A percentile compares a stretch with the other conserved stretches of the same genome.
Evolutionary conservation across 2,888 invertebrate genomes (phyloP).

Genomic region (Anodontia alba): DNA sequence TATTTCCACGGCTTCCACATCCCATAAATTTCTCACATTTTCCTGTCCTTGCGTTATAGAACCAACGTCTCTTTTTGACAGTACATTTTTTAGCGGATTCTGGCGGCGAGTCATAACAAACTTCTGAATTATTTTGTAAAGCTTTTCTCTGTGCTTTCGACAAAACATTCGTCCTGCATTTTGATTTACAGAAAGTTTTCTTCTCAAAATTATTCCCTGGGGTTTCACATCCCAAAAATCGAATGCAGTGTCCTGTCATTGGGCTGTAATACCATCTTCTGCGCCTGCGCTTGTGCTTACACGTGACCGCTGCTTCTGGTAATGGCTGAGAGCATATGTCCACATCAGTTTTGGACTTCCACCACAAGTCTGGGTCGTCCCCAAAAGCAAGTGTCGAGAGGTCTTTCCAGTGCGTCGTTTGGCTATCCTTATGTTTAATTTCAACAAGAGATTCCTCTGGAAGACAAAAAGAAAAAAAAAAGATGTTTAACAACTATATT

Average conservation of each 20-base stretch:
- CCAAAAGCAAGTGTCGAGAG: neutral
- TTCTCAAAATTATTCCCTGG: slow-evolving; percentile 64
- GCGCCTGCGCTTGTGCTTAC: slow-evolving; percentile 54
- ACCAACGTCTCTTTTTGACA: slow-evolving; percentile 44
- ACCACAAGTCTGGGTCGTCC: slow-evolving; percentile 41
- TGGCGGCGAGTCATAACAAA: slow-evolving; percentile 32
- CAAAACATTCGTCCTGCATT: slow-evolving; percentile 52
- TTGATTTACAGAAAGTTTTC: slow-evolving; percentile 64
- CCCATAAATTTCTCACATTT: slow-evolving; percentile 55
- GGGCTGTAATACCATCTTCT: slow-evolving; percentile 65
- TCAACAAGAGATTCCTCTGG: neutral
- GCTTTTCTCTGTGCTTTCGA: slow-evolving; percentile 6
- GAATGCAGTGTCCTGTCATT: slow-evolving; percentile 62
- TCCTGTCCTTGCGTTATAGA: slow-evolving; percentile 48
- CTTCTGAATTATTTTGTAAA: slow-evolving; percentile 16
- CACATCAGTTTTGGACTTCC: slow-evolving; percentile 19
- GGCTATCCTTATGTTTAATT: neutral
- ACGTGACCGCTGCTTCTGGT: slow-evolving; percentile 57
- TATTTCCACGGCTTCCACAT: slow-evolving; percentile 46
- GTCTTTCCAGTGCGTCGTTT: neutral
- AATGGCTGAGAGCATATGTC: slow-evolving; percentile 59
- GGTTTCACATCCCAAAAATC: slow-evolving; percentile 66
- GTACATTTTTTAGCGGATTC: slow-evolving; percentile 31
- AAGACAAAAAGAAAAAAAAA: neutral
- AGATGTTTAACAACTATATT: no score